A percentile compares a stretch with the other conserved stretches of the same genome.
These are phyloP conservation scores for Myiozetetes cayanensis DNA, from an alignment of 2,113 vertebrate species.

Conservation along the genomic window DNA sequence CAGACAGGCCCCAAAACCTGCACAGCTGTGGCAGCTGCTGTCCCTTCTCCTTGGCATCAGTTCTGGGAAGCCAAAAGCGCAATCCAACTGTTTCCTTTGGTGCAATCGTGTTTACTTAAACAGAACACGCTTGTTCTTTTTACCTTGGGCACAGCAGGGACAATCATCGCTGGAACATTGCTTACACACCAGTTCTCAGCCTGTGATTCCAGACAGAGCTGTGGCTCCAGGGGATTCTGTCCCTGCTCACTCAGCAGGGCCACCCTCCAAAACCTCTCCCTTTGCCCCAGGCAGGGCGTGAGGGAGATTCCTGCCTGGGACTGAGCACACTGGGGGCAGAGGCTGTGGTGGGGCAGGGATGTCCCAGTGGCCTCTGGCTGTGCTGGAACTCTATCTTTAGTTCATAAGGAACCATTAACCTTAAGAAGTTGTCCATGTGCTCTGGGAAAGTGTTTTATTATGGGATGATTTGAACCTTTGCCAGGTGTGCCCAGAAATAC, in stretches of 20 bases:
- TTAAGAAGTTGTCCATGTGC: background rate
- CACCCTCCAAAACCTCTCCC: background rate
- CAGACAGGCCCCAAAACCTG: background rate
- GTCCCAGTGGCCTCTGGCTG: background rate
- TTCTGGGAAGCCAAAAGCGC: background rate
- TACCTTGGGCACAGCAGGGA: background rate
- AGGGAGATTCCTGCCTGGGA: background rate
- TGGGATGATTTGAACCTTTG: background rate
- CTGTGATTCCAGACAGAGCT: background rate
- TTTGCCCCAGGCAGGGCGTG: rapidly evolving
- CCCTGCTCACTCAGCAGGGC: background rate
- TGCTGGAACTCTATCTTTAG: background rate
- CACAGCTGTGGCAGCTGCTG: rapidly evolving
- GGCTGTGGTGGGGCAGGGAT: background rate
- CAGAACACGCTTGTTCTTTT: background rate
- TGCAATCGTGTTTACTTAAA: background rate
- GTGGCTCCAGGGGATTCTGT: background rate
- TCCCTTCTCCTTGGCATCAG: background rate
- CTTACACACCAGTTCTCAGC: background rate
- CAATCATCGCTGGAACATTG: background rate
- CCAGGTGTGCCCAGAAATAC: background rate
- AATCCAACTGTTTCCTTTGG: background rate
- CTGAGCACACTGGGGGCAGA: rapidly evolving
- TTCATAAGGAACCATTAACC: background rate
- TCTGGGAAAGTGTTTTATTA: rapidly evolving